Percentiles rank a stretch among this genome's conserved stretches.
Evolutionary conservation across 1,140 invertebrate genomes (phyloP).

Genomic region (Caerostris darwini): DNA sequence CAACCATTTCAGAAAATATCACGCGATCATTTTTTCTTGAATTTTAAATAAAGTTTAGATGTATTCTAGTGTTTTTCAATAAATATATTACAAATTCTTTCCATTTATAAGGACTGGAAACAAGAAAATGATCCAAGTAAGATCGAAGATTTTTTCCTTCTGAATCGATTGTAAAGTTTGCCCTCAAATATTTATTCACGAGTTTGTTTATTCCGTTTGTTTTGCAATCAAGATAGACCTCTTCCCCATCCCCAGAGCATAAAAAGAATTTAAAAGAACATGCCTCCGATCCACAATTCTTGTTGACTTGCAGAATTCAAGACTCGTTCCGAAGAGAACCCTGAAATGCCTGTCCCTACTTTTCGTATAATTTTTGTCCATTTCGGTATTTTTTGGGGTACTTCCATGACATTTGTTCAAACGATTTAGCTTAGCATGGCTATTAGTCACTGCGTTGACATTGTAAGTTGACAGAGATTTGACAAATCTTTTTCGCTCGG

Average conservation of each 20-base stretch:
- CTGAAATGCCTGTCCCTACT: conserved; percentile 53
- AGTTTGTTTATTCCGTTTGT: conserved; percentile 59
- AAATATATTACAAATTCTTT: no score
- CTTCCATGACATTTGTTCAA: conserved; percentile 65
- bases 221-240: not conserved
- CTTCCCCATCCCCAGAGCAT: not conserved
- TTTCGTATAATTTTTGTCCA: conserved; percentile 56
- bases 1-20: no score
- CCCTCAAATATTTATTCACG: conserved; percentile 52
- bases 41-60: no score
- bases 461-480: conserved; percentile 69
- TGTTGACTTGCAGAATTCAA: conserved; percentile 18
- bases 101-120: not conserved
- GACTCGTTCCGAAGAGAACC: conserved; percentile 1
- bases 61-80: no score
- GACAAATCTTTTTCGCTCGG: conserved; percentile 56
- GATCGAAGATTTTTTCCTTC: not conserved
- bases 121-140: not conserved
- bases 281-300: not conserved
- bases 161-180: not conserved
- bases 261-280: conserved; percentile 39
- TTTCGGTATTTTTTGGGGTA: conserved; percentile 44
- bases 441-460: conserved; percentile 57
- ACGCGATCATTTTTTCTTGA: no score
- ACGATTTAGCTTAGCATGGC: conserved; percentile 55